Percentiles rank a stretch among this genome's conserved stretches.
Evolutionary conservation across 64 coral and sea anemone species (phyloP).

Genomic region (Pocillopora damicornis): DNA sequence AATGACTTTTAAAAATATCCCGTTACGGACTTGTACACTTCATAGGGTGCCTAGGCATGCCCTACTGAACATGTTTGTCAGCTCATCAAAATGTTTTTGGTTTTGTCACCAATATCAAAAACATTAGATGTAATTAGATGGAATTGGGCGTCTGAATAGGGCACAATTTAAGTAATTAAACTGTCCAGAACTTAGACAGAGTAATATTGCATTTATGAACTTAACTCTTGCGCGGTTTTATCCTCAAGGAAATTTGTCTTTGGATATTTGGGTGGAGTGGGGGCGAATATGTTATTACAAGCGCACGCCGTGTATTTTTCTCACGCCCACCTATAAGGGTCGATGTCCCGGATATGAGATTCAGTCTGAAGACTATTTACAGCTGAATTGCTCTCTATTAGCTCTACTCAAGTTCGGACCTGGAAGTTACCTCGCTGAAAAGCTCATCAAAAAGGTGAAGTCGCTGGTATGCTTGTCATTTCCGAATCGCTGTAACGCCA

Average conservation of each 20-base stretch:
- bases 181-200: too few species aligned
- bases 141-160: neutral
- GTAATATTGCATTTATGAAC: neutral
- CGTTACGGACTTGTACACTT: neutral
- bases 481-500: neutral
- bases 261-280: neutral
- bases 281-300: conserved; percentile 10
- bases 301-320: neutral
- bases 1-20: neutral
- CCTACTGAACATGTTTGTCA: neutral
- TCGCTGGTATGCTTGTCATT: neutral
- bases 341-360: conserved; percentile 13
- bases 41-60: neutral
- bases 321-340: conserved; percentile 11
- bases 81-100: neutral
- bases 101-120: neutral
- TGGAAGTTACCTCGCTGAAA: neutral
- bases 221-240: neutral
- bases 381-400: neutral
- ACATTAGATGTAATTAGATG: neutral
- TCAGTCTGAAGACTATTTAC: neutral
- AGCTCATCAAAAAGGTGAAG: conserved; percentile 4
- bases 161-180: neutral
- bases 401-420: too few species aligned
- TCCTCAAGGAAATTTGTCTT: neutral